Conservation (phyloP, 2,888 invertebrate genomes). For the Rhabditoides inermis region DNA sequence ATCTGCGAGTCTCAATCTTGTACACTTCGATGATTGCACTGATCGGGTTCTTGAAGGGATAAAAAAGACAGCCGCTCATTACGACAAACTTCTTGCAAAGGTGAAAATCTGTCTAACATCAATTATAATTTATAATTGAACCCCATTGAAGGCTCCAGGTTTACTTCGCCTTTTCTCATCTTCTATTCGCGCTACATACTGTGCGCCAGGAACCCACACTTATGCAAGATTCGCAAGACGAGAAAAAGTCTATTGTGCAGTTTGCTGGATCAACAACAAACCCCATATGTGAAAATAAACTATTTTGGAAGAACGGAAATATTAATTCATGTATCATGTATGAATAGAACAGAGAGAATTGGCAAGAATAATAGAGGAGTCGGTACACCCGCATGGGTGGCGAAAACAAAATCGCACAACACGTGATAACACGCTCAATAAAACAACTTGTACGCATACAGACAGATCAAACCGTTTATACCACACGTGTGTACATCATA, state of each 20-base stretch:
- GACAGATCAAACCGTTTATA: no score
- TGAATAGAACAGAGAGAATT: no score
- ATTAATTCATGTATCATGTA: no score
- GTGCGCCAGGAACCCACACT: slow-evolving; percentile 40
- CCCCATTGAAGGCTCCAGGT: slow-evolving; percentile 26
- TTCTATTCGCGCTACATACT: slow-evolving; percentile 33
- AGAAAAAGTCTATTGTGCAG: slow-evolving; percentile 18
- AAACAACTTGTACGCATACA: no score
- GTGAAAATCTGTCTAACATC: slow-evolving; percentile 10
- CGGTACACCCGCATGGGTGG: no score
- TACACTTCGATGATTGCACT: slow-evolving; percentile 22
- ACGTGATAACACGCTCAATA: no score
- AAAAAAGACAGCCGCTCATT: slow-evolving; percentile 21
- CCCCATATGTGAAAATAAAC: not conserved
- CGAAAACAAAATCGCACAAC: no score
- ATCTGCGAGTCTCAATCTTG: slow-evolving; percentile 15
- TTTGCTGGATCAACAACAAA: slow-evolving; percentile 19
- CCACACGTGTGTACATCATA: no score
- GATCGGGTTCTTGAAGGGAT: slow-evolving; percentile 29
- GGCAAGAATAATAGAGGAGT: no score
- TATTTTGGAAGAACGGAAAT: no score
- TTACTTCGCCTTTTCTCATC: slow-evolving; percentile 26
- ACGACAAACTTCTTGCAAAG: slow-evolving; percentile 28
- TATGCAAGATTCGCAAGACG: slow-evolving; percentile 17
- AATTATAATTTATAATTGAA: not conserved